A percentile compares a stretch with the other conserved stretches of the same genome.
phyloP scores from a whole-genome alignment of 2,797 vertebrate genomes.

The Sebastes oblongus region DNA sequence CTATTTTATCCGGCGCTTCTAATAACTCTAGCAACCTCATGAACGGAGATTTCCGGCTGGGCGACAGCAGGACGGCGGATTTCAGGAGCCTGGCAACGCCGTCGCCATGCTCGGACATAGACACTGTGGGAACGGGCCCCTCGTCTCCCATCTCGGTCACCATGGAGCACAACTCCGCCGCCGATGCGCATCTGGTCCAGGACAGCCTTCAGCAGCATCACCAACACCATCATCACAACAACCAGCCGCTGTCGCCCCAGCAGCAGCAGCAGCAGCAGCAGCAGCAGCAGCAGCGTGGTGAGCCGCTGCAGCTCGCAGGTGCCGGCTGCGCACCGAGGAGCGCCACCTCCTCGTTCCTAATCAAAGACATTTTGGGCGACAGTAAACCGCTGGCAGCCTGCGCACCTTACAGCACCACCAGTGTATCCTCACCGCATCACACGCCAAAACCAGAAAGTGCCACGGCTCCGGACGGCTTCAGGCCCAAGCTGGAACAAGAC shows the following conservation, averaged over 20 bases:
- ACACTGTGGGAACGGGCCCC: slow-evolving; percentile 94
- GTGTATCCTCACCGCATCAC: slow-evolving; percentile 91
- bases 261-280: slow-evolving; percentile 60
- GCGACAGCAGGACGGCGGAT: slow-evolving; percentile 90
- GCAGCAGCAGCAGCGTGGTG: slow-evolving; percentile 54
- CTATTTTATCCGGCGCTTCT: slow-evolving; percentile 90
- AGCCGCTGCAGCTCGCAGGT: slow-evolving; percentile 79
- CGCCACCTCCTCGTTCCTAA: slow-evolving; percentile 97
- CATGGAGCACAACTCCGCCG: slow-evolving; percentile 83
- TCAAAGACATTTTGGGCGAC: slow-evolving; percentile 99
- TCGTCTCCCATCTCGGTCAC: slow-evolving; percentile 97
- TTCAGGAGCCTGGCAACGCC: slow-evolving; percentile 92
- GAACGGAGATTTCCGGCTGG: slow-evolving; percentile 94
- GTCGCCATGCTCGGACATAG: slow-evolving; percentile 96
- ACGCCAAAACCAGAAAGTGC: slow-evolving; percentile 92
- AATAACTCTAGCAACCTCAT: slow-evolving; percentile 89
- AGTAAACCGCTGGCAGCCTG: slow-evolving; percentile 97
- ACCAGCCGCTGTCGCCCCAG: slow-evolving; percentile 79
- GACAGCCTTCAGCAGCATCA: slow-evolving; percentile 89
- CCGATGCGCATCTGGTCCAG: slow-evolving; percentile 87
- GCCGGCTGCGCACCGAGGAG: slow-evolving; percentile 91
- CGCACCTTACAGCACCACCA: slow-evolving; percentile 98
- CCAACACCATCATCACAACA: slow-evolving; percentile 82
- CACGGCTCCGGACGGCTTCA: slow-evolving; percentile 88
- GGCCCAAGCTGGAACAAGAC: slow-evolving; percentile 95